Percentiles rank a stretch among this genome's conserved stretches.
Evolutionary conservation across 2,797 vertebrate species (phyloP).

Genomic region (Glossophaga mutica): DNA sequence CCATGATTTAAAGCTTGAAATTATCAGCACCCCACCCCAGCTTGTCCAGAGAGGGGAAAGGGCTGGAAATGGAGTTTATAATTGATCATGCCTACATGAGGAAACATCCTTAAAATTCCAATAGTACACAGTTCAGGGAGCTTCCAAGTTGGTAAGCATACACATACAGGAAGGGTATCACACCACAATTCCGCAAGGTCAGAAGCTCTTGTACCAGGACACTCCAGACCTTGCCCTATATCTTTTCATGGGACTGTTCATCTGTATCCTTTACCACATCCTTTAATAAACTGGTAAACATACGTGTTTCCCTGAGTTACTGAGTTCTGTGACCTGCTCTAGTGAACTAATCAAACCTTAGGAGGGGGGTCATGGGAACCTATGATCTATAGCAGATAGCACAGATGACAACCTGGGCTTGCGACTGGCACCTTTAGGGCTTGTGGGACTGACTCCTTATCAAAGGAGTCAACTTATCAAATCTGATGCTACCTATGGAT

Average conservation of each 20-base stretch:
- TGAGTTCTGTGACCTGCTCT: neutral
- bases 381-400: neutral
- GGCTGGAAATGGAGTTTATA: neutral
- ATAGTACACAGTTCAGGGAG: neutral
- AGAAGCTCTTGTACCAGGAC: neutral
- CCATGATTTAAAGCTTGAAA: neutral
- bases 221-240: neutral
- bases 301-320: neutral
- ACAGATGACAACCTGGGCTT: neutral
- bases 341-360: neutral
- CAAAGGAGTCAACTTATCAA: neutral
- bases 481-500: neutral
- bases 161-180: neutral
- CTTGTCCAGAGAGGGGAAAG: neutral
- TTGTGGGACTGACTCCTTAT: neutral
- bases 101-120: neutral
- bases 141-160: neutral
- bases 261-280: neutral
- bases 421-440: neutral
- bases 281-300: neutral
- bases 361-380: neutral
- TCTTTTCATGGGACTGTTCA: neutral
- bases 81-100: neutral
- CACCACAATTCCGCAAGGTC: neutral
- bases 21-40: neutral